These are phyloP conservation scores for Scatophagus argus DNA, from an alignment of 2,113 vertebrate species.

Conservation along the genomic window DNA sequence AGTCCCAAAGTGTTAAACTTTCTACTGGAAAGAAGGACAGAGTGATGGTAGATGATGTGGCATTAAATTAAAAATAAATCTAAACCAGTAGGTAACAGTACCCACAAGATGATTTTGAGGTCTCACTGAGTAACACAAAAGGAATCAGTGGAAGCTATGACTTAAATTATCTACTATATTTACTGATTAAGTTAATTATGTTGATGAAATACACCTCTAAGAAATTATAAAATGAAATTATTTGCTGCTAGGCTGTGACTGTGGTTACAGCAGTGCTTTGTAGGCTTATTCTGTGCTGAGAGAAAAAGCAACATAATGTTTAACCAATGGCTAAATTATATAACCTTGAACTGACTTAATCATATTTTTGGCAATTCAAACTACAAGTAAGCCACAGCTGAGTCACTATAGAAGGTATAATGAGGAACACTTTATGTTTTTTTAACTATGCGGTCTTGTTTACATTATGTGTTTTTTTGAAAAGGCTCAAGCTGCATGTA, in stretches of 20 bases:
- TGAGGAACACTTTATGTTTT: not conserved
- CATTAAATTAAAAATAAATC: not conserved
- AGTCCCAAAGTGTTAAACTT: not conserved
- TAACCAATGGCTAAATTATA: slow-evolving; percentile 24
- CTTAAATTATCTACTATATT: too few species aligned
- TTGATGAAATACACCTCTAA: slow-evolving; percentile 2
- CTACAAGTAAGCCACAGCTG: not conserved
- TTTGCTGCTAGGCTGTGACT: not conserved
- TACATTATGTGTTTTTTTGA: not conserved
- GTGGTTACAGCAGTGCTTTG: not conserved
- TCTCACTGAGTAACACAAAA: slow-evolving; percentile 6
- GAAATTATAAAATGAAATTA: not conserved
- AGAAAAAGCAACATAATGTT: slow-evolving; percentile 5
- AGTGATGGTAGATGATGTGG: not conserved
- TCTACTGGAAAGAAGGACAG: too few species aligned
- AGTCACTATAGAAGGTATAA: not conserved
- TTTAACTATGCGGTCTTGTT: not conserved
- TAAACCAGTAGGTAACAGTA: slow-evolving; percentile 4
- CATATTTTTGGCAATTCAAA: not conserved
- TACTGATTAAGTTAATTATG: slow-evolving; percentile 17
- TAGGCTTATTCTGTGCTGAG: not conserved
- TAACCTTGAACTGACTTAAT: not conserved
- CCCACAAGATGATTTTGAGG: not conserved
- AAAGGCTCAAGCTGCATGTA: not conserved
- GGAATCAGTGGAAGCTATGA: not conserved